Base-by-base conservation (phyloP, 2,113 vertebrate species). In the Erinaceus europaeus region DNA sequence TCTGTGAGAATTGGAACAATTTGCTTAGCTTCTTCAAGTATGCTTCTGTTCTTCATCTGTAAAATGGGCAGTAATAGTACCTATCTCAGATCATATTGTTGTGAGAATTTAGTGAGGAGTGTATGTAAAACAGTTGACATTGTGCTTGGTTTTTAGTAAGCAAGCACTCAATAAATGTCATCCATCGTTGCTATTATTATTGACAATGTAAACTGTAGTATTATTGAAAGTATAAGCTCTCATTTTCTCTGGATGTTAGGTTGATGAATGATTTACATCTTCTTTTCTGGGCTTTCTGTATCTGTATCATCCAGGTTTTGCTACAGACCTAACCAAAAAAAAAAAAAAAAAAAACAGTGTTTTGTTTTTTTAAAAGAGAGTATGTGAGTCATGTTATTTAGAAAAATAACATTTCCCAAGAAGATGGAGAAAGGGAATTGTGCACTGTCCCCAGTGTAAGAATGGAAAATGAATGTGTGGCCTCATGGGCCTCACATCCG, bases 351-450 rank as follows among this genome's bases (percentile, higher is more conserved):
- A n/a, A n/a, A n/a, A n/a, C n/a, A n/a, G n/a, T 69, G 18, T 36
- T 86, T 18, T n/a, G n/a, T n/a, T 80, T 82, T 61, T 62, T 17
- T 4, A 69, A 67, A 75, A 79, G 53, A 55, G 29, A 75, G 61
- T 42, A 77, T 89, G 34, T 72, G 42, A 89, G 81, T 77, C 76
- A 46, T 82, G 14, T 36, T 32, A 68, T 75, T 83, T 75, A 61
- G 36, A 36, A 52, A 36, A 25, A 78, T n/a, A 73, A 18, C 21
- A 21, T 40, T 80, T 65, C 46, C 55, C 36, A 85, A 61, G 67
- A 93, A 64, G 53, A 11, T 10, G 59, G 59, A 78, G 57, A 76
- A 62, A 88, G 29, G 48, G 42, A 62, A 36, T 21, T 13, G 74
- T 84, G 55, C 32, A 3, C 3, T 36, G 27, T 74, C 77, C 55